Percentiles rank a stretch among this genome's conserved stretches.
phyloP scores from a whole-genome alignment of 2,888 invertebrate genomes.

The Copidosoma aretas region DNA sequence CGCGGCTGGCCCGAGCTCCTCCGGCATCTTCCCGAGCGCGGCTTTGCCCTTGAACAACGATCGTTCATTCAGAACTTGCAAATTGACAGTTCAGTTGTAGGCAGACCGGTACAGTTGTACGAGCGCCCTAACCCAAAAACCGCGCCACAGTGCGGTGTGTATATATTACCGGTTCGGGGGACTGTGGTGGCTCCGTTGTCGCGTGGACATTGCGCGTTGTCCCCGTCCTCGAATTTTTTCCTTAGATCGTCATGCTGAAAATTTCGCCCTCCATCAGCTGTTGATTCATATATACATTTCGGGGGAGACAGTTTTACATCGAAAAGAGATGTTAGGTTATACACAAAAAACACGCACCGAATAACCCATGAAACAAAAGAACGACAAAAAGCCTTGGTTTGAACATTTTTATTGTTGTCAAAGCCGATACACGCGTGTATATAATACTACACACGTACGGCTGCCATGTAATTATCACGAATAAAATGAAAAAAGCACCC shows the following conservation, averaged over 20 bases:
- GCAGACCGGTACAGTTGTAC: neutral
- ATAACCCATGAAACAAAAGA: no score
- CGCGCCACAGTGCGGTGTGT: no score
- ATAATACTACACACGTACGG: no score
- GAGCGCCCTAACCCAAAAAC: no score
- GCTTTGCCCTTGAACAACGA: neutral
- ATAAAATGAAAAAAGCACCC: neutral
- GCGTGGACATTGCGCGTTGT: constrained; percentile 22
- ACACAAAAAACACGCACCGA: no score
- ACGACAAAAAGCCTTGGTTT: no score
- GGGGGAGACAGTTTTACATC: no score
- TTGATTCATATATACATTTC: neutral
- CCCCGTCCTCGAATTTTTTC: neutral
- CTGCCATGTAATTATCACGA: no score
- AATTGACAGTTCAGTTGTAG: no score
- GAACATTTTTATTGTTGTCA: neutral
- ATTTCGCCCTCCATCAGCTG: constrained; percentile 1
- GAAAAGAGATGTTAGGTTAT: no score
- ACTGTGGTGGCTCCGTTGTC: constrained; percentile 7
- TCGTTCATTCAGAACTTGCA: neutral
- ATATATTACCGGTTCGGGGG: constrained; percentile 6
- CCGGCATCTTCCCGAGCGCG: neutral
- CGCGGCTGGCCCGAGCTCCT: neutral
- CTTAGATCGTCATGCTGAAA: neutral
- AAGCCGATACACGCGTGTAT: no score